Percentiles rank a stretch among this genome's conserved stretches.
phyloP scores from a whole-genome alignment of 2,113 vertebrate genomes.

The Mesembrinibis cayennensis region DNA sequence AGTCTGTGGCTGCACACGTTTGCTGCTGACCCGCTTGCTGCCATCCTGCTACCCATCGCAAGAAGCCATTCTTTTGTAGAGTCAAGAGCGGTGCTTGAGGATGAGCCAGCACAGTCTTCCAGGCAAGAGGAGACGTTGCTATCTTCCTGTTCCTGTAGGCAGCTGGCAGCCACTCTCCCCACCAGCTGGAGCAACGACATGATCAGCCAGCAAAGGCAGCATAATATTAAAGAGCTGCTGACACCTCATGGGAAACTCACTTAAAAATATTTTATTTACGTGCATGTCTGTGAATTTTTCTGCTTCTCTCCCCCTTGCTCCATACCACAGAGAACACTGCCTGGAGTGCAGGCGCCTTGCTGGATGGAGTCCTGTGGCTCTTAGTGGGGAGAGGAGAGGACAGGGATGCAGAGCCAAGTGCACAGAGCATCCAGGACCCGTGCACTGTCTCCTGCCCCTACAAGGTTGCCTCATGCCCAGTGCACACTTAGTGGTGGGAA shows the following conservation, averaged over 20 bases:
- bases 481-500: accelerated
- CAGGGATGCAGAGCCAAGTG: not conserved
- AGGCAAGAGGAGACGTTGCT: not conserved
- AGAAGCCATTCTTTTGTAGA: not conserved
- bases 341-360: not conserved
- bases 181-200: not conserved
- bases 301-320: not conserved
- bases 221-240: not conserved
- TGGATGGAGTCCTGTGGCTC: accelerated
- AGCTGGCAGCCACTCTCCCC: slow-evolving; percentile 6
- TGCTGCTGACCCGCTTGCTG: not conserved
- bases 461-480: not conserved
- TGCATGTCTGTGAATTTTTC: not conserved
- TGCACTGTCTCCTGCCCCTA: accelerated
- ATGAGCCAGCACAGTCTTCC: not conserved
- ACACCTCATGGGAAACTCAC: not conserved
- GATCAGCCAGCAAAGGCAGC: not conserved
- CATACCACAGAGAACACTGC: not conserved
- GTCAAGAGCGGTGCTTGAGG: not conserved
- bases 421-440: not conserved
- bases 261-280: not conserved
- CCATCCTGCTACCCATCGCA: not conserved
- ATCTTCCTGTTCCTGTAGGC: not conserved
- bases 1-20: accelerated
- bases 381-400: not conserved